Percentiles rank a stretch among this genome's conserved stretches.
Conservation (phyloP, 92 coral and sea anemone species). For the Umimayanthus chanpuru region DNA sequence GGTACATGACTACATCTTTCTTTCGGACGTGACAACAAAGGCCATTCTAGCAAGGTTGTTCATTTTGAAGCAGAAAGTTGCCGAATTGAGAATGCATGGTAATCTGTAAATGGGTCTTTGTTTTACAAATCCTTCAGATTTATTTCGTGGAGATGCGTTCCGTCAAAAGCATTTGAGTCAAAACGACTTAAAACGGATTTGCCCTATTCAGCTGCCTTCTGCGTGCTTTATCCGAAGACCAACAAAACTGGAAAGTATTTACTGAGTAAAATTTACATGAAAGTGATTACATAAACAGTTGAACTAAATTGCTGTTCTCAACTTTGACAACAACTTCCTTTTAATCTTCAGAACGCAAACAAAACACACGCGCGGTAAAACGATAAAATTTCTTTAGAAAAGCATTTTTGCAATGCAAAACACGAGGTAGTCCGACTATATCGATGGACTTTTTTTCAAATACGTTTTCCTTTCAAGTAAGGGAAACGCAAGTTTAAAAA, state of each 20-base stretch:
- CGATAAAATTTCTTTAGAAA: background rate
- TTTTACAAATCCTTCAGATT: background rate
- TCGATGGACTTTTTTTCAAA: background rate
- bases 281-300: conserved; percentile 6
- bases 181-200: conserved; percentile 36
- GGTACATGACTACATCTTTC: conserved; percentile 1
- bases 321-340: background rate
- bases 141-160: background rate
- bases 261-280: conserved; percentile 24
- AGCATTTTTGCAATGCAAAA: background rate
- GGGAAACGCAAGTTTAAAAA: background rate
- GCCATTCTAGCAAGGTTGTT: background rate
- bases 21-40: background rate
- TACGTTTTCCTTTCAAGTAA: no score
- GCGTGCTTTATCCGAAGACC: background rate
- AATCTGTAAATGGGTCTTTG: conserved; percentile 4
- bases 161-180: conserved; percentile 32
- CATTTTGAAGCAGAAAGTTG: background rate
- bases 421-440: background rate
- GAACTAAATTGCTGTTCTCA: background rate
- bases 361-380: background rate
- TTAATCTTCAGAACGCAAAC: conserved; percentile 29
- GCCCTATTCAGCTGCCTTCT: background rate
- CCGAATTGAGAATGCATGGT: background rate
- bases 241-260: conserved; percentile 1